Evolutionary conservation across 1,140 invertebrate genomes (phyloP), one percentile per base, ranked within the genome.

Genomic region (Bradynema listronoti): DNA sequence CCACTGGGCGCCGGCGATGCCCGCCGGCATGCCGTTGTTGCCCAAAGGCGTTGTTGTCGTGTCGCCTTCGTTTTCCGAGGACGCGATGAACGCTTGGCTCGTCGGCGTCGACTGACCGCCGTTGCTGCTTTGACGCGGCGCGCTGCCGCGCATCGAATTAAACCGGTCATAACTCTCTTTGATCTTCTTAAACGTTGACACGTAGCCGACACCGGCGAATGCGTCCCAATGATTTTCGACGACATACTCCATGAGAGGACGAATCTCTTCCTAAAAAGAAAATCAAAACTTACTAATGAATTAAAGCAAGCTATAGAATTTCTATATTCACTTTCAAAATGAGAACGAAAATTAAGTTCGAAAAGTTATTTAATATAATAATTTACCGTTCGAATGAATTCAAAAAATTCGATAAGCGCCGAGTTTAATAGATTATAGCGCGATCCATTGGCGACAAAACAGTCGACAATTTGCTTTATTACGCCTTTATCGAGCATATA

Each of bases 361-460:
- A n/a, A n/a, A n/a, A n/a, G n/a, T n/a, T n/a, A n/a, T n/a, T n/a
- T n/a, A n/a, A n/a, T n/a, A n/a, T 9, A 64, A 65, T 6, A 9
- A 58, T 41, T 16, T 55, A 69, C 69, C 43, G 43, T 71, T 75
- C 77, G 77, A 57, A 99, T 94, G 81, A 93, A 98, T 81, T 99
- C 95, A 83, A 99, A 99, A 81, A 99, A 85, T 83, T 99, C 95
- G 77, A 98, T 84, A 78, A 98, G 91, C 58, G 95, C 93, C 14
- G 94, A 99, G 80, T 99, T 95, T 55, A 99, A 81, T 52, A 99
- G 85, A 82, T 99, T 99, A 80, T 99, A 99, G 77, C 90, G 86
- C 65, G 90, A 89, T 79, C 94, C 93, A 82, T 98, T 99, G 70
- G 86, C 85, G 74, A 90, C 85, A 78, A 99, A 95, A 58, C 91